Percentiles rank a stretch among this genome's conserved stretches.
Evolutionary conservation across 2,113 vertebrate genomes (phyloP).

Genomic region (Chionomys nivalis): DNA sequence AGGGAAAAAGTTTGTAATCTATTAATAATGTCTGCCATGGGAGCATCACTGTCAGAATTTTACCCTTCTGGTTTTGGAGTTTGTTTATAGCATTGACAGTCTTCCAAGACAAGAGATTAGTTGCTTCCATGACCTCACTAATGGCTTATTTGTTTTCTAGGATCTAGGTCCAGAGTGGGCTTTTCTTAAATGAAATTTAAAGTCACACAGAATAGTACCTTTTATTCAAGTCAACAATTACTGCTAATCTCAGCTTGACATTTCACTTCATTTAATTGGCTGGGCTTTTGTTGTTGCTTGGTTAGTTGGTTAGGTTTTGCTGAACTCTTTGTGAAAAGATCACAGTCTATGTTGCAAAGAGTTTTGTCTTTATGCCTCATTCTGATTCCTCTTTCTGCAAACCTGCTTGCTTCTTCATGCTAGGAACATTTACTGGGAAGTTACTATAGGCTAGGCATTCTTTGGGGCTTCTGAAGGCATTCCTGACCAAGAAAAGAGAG

Average conservation of each 20-base stretch:
- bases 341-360: not conserved
- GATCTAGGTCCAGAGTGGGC: not conserved
- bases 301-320: not conserved
- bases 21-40: not conserved
- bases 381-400: not conserved
- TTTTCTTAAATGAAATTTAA: not conserved
- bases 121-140: not conserved
- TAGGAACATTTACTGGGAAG: not conserved
- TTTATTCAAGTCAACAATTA: not conserved
- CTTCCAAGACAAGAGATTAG: not conserved
- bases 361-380: not conserved
- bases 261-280: not conserved
- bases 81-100: not conserved
- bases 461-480: not conserved
- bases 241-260: not conserved
- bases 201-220: not conserved
- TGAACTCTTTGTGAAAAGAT: not conserved
- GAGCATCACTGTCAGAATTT: not conserved
- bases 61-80: not conserved
- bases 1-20: not conserved
- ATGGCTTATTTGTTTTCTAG: not conserved
- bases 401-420: not conserved
- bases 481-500: not conserved
- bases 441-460: not conserved
- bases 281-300: not conserved